Conservation (phyloP, 2,113 vertebrate species). For the Pachycephala philippinensis region DNA sequence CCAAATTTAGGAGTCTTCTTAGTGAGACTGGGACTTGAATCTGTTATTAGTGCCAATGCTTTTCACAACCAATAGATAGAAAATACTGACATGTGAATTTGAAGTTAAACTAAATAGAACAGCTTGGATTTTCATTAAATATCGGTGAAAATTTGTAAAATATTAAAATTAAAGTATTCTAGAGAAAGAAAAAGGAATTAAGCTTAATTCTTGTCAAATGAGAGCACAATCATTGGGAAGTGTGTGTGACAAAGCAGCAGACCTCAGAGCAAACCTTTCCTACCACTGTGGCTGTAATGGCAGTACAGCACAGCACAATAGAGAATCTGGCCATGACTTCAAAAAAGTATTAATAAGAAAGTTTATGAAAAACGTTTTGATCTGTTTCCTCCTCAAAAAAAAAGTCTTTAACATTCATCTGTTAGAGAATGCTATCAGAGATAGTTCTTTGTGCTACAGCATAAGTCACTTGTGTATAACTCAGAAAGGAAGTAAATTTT, state of each 20-base stretch:
- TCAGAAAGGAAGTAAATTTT: not conserved
- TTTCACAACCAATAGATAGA: not conserved
- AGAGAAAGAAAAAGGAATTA: not conserved
- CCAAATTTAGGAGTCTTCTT: not conserved
- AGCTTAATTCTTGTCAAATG: not conserved
- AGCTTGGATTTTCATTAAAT: not conserved
- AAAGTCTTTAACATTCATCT: not conserved
- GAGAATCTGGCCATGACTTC: not conserved
- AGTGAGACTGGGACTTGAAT: not conserved
- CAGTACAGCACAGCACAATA: not conserved
- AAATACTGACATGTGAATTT: not conserved
- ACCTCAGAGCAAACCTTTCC: not conserved
- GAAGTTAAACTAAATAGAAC: not conserved
- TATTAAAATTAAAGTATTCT: not conserved
- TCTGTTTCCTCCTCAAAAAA: not conserved
- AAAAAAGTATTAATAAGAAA: not conserved
- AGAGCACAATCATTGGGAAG: not conserved
- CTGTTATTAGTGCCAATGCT: not conserved
- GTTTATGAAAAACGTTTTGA: not conserved
- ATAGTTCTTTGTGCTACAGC: not conserved
- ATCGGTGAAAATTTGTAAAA: not conserved
- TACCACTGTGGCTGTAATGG: not conserved
- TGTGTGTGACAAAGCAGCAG: not conserved
- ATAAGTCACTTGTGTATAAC: not conserved
- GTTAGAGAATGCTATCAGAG: not conserved